These are phyloP conservation scores for Pipistrellus nathusii DNA, from an alignment of 2,797 vertebrate genomes.

Conservation along the genomic window DNA sequence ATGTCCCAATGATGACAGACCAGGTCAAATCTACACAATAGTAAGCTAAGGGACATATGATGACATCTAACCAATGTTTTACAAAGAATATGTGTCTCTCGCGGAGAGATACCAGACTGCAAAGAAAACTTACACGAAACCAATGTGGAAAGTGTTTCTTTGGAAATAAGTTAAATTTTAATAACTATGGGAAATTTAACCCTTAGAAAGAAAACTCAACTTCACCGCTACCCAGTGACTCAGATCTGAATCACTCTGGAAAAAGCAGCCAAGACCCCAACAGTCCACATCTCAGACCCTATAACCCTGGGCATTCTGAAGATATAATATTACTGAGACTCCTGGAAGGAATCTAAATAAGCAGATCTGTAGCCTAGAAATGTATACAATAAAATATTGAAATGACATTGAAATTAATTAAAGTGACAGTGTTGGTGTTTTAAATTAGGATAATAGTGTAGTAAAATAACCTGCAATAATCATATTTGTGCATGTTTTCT, in stretches of 20 bases:
- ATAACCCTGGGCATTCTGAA: background rate
- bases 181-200: constrained; percentile 51
- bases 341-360: constrained; percentile 8
- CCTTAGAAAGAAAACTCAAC: constrained; percentile 30
- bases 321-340: background rate
- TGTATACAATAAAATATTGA: background rate
- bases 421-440: background rate
- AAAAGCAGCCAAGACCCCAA: constrained; percentile 53
- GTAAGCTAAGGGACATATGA: background rate
- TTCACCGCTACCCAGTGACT: background rate
- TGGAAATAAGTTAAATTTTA: constrained; percentile 10
- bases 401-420: constrained; percentile 36
- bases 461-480: constrained; percentile 19
- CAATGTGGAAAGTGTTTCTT: background rate
- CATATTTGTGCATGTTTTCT: background rate
- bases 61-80: background rate
- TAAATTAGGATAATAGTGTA: constrained; percentile 24
- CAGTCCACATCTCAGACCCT: background rate
- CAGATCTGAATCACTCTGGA: constrained; percentile 25
- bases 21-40: background rate
- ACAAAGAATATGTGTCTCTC: background rate
- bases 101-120: background rate
- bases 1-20: background rate
- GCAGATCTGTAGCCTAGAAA: constrained; percentile 18
- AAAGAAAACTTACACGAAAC: background rate